These are phyloP conservation scores for Cyanocitta stelleri DNA, from an alignment of 2,113 vertebrate species.

Conservation along the genomic window DNA sequence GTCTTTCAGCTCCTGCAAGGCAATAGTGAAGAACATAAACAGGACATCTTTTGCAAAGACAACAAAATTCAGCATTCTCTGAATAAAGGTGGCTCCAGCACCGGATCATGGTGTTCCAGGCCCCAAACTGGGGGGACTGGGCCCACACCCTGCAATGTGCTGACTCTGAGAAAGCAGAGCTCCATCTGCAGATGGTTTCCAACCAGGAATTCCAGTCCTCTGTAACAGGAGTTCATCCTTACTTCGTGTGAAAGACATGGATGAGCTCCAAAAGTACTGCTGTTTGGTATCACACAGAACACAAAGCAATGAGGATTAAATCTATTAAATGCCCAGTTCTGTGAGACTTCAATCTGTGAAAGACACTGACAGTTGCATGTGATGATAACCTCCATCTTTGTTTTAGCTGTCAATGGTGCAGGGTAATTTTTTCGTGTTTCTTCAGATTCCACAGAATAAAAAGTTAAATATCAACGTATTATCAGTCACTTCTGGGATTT, in stretches of 20 bases:
- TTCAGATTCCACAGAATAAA: neutral
- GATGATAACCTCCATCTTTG: neutral
- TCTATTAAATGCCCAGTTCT: neutral
- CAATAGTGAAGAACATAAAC: slow-evolving; percentile 13
- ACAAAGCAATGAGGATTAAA: neutral
- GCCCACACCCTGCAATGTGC: neutral
- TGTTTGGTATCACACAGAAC: neutral
- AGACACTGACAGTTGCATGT: neutral
- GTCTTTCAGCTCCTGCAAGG: slow-evolving; percentile 35
- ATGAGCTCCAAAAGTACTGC: neutral
- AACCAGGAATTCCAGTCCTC: neutral
- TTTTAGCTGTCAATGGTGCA: neutral
- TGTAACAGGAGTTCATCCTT: neutral
- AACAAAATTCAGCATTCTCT: neutral
- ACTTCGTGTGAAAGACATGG: neutral
- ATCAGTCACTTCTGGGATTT: neutral
- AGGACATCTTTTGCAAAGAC: slow-evolving; percentile 21
- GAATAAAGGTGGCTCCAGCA: neutral
- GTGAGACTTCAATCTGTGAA: neutral
- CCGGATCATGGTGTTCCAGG: neutral
- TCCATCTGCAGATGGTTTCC: neutral
- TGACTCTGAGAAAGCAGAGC: neutral
- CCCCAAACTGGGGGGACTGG: neutral
- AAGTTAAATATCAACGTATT: neutral
- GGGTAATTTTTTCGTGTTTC: neutral